Percentiles rank a stretch among this genome's conserved stretches.
Evolutionary conservation across 2,888 invertebrate species (phyloP).

Genomic region (Trisateles emortualis): DNA sequence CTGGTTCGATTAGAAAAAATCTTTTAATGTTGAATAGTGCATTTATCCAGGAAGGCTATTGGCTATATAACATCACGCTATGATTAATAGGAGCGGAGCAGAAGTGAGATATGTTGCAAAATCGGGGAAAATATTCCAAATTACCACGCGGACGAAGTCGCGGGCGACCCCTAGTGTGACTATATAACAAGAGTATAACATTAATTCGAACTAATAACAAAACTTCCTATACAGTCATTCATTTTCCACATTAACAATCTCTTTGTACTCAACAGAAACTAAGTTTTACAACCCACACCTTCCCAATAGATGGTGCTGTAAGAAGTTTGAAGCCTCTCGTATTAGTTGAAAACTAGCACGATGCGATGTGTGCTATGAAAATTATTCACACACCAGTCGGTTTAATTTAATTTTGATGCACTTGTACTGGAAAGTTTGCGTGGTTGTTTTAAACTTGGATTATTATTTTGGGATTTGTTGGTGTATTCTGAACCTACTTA

Average conservation of each 20-base stretch:
- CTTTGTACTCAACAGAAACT: neutral
- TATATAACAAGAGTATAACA: no score
- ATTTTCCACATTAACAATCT: neutral
- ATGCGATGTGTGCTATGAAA: neutral
- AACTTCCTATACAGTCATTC: neutral
- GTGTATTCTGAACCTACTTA: neutral
- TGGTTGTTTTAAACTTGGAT: neutral
- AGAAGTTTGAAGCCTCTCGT: slow-evolving; percentile 6
- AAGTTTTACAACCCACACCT: slow-evolving; percentile 7
- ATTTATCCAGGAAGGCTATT: no score
- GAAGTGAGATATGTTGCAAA: no score
- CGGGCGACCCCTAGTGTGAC: no score
- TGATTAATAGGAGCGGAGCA: no score
- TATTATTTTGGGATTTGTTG: neutral
- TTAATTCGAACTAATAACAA: no score
- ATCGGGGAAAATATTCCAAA: no score
- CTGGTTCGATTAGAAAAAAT: no score
- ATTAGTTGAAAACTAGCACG: slow-evolving; percentile 7
- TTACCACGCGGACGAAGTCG: no score
- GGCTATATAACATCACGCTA: no score
- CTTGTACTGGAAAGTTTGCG: slow-evolving; percentile 11
- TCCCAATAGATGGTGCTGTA: slow-evolving; percentile 5
- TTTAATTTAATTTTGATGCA: slow-evolving; percentile 36
- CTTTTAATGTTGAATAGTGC: no score
- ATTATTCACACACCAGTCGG: slow-evolving; percentile 34